These are phyloP conservation scores for Odontomachus brunneus DNA, from an alignment of 1,140 invertebrate genomes.

Conservation along the genomic window DNA sequence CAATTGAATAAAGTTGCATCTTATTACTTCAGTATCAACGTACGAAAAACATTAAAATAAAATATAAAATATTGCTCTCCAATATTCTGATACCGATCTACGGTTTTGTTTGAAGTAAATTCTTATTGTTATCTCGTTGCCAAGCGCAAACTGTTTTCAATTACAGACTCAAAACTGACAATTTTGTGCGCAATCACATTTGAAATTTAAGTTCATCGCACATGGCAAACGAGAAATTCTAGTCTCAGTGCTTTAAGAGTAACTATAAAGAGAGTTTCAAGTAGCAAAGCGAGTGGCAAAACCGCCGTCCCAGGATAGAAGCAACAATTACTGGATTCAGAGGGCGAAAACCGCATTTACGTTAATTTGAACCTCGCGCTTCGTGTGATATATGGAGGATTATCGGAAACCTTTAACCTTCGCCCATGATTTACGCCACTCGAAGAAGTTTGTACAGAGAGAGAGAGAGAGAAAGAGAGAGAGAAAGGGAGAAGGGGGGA, in stretches of 20 bases:
- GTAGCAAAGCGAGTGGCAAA: conserved; percentile 44
- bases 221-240: conserved; percentile 20
- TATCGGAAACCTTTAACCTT: conserved; percentile 55
- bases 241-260: conserved; percentile 39
- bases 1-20: not conserved
- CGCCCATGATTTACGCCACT: conserved; percentile 55
- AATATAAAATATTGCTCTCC: conserved; percentile 16
- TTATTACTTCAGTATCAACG: not conserved
- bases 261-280: conserved; percentile 50
- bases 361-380: conserved; percentile 31
- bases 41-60: conserved; percentile 20
- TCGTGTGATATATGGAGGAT: conserved; percentile 62
- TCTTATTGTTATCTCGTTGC: not conserved
- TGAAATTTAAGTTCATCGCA: conserved; percentile 38
- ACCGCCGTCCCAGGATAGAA: conserved; percentile 36
- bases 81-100: conserved; percentile 8
- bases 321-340: conserved; percentile 61
- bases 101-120: not conserved
- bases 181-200: not conserved
- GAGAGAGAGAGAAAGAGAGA: too few relatives aligned
- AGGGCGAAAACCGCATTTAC: conserved; percentile 45
- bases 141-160: conserved; percentile 10
- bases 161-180: conserved; percentile 8
- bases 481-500: too few relatives aligned
- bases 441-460: conserved; percentile 3